Evolutionary conservation across 2,113 vertebrate species (phyloP).

Genomic region (Seriola aureovittata): DNA sequence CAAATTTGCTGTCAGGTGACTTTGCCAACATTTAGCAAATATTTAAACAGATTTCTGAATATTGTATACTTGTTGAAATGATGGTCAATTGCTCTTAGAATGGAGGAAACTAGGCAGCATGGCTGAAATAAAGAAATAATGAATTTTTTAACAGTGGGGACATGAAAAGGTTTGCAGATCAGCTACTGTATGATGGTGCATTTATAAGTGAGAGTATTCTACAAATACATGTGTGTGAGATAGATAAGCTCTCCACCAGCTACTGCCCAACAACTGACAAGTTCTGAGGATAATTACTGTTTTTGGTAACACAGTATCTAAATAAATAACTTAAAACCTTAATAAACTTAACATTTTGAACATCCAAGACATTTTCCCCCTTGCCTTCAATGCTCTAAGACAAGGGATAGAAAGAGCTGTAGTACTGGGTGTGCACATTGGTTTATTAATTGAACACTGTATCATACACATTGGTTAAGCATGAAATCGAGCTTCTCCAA

Average conservation of each 20-base stretch:
- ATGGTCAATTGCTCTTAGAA: neutral
- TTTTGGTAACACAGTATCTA: slow-evolving; percentile 9
- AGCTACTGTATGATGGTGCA: neutral
- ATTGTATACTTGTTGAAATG: neutral
- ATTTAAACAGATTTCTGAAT: slow-evolving; percentile 3
- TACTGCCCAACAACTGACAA: slow-evolving; percentile 29
- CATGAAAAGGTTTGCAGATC: neutral
- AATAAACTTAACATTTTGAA: slow-evolving; percentile 25
- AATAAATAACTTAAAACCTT: slow-evolving; percentile 15
- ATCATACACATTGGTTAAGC: slow-evolving; percentile 8
- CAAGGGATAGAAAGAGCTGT: neutral
- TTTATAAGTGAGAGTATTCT: neutral
- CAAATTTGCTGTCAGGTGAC: neutral
- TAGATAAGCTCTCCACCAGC: neutral
- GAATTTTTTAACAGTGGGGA: neutral
- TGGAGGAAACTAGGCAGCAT: neutral
- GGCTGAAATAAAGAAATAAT: neutral
- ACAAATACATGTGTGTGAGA: neutral
- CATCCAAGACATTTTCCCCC: neutral
- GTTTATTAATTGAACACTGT: slow-evolving; percentile 54
- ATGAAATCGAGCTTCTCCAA: slow-evolving; percentile 1
- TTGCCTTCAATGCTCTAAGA: neutral
- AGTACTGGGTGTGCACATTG: slow-evolving; percentile 12
- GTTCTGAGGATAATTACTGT: slow-evolving; percentile 1
- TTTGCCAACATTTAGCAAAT: neutral